phyloP scores from a whole-genome alignment of 2,113 vertebrate genomes.

The Mungos mungo region DNA sequence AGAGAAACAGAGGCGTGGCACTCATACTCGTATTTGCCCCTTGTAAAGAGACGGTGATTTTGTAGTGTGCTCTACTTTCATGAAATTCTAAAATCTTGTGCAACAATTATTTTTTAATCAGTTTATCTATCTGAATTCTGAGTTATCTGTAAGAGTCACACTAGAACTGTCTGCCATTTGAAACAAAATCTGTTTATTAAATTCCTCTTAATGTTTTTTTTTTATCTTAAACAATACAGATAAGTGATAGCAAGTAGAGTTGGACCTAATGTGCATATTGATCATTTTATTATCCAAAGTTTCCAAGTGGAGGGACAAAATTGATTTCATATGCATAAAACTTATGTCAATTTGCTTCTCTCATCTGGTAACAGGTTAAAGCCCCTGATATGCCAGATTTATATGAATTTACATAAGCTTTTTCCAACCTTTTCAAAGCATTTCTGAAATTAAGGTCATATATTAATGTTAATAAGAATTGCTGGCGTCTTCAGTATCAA shows the following conservation, averaged over 20 bases:
- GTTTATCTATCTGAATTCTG: slow-evolving; percentile 24
- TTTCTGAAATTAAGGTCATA: slow-evolving; percentile 69
- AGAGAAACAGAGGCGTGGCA: not conserved
- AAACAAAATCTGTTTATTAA: slow-evolving; percentile 53
- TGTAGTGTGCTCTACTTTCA: slow-evolving; percentile 16
- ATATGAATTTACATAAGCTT: slow-evolving; percentile 55
- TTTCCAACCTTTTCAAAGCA: slow-evolving; percentile 51
- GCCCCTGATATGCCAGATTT: slow-evolving; percentile 49
- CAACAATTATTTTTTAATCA: not conserved
- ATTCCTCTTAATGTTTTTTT: slow-evolving; percentile 36
- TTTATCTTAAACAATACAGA: slow-evolving; percentile 19
- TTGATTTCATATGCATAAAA: slow-evolving; percentile 62
- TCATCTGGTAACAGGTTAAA: slow-evolving; percentile 52
- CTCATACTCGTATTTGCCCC: not conserved
- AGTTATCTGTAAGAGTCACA: slow-evolving; percentile 17
- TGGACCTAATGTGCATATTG: not conserved
- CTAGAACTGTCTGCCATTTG: slow-evolving; percentile 20
- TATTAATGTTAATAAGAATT: slow-evolving; percentile 70
- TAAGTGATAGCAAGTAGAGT: slow-evolving; percentile 38
- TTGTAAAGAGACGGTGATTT: not conserved
- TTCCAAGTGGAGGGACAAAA: slow-evolving; percentile 36
- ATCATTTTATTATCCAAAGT: slow-evolving; percentile 46
- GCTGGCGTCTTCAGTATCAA: slow-evolving; percentile 37
- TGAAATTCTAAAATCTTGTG: slow-evolving; percentile 53
- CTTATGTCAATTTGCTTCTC: slow-evolving; percentile 39